Conservation (phyloP, 2,797 vertebrate species). For the Danio albolineatus region DNA sequence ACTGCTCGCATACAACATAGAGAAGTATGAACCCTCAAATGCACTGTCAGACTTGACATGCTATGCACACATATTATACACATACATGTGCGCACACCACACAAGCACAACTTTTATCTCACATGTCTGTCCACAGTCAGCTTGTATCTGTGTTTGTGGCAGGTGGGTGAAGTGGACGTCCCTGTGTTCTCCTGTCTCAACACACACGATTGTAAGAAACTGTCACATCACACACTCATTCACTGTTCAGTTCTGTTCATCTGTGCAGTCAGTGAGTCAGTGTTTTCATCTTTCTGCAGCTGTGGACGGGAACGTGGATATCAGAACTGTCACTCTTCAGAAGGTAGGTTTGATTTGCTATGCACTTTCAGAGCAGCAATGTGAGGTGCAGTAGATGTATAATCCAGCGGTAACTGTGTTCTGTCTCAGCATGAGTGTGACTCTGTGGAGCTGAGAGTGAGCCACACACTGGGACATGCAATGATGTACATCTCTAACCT, state of each 20-base stretch:
- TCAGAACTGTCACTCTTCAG: conserved; percentile 83
- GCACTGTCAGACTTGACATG: not conserved
- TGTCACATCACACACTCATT: conserved; percentile 15
- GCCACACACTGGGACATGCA: conserved; percentile 87
- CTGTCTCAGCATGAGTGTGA: conserved; percentile 80
- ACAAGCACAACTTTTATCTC: not conserved
- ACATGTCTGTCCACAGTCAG: not conserved
- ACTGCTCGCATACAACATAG: too few species aligned
- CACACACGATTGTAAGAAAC: conserved; percentile 42
- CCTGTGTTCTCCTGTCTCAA: conserved; percentile 8
- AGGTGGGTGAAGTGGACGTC: conserved; percentile 28
- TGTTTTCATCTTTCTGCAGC: conserved; percentile 21
- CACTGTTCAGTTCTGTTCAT: conserved; percentile 12
- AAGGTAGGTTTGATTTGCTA: conserved; percentile 73
- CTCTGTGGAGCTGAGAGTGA: conserved; percentile 87
- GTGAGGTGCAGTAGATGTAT: not conserved
- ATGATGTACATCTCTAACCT: conserved; percentile 92
- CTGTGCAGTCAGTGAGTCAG: conserved; percentile 8
- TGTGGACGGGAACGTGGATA: conserved; percentile 60
- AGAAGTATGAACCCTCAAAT: too few species aligned
- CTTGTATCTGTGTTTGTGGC: conserved; percentile 24
- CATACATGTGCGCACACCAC: not conserved
- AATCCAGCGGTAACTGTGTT: conserved; percentile 9
- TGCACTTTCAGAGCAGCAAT: not conserved
- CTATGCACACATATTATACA: not conserved